These are phyloP conservation scores for Cynodonichthys magdalenae DNA, from an alignment of 2,797 vertebrate genomes.

Conservation along the genomic window DNA sequence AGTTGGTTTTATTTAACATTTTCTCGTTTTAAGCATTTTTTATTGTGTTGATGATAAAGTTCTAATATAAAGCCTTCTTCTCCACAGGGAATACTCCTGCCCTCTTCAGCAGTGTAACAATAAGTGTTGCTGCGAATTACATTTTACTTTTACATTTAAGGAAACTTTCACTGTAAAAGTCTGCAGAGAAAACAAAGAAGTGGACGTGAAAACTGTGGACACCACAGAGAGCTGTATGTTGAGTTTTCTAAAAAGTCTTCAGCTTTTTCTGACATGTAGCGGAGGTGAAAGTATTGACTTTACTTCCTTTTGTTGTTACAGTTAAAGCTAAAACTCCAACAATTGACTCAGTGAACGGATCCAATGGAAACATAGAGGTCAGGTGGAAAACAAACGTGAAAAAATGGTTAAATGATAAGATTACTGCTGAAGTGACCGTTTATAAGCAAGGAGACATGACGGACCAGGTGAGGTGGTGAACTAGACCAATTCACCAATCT, in stretches of 20 bases:
- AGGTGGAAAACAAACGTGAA: constrained; percentile 24
- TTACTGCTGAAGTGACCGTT: constrained; percentile 18
- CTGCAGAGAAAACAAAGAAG: rapidly evolving
- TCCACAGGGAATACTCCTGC: background rate
- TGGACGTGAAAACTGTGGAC: background rate
- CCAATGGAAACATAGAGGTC: constrained; percentile 29
- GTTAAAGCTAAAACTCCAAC: constrained; percentile 59
- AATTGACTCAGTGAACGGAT: constrained; percentile 18
- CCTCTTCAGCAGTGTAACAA: background rate
- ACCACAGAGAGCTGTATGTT: constrained; percentile 19
- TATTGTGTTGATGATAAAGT: background rate
- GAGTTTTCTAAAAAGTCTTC: background rate
- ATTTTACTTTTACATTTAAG: rapidly evolving
- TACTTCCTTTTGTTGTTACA: constrained; percentile 11
- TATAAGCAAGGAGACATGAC: constrained; percentile 27
- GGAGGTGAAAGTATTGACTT: background rate
- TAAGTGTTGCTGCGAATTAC: constrained; percentile 21
- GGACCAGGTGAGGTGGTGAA: too few species aligned
- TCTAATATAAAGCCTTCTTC: background rate
- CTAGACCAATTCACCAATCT: too few species aligned
- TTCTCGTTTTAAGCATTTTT: background rate
- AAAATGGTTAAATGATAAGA: rapidly evolving
- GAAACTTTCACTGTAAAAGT: background rate
- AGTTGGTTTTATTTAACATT: background rate
- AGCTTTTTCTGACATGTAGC: too few species aligned